A percentile compares a stretch with the other conserved stretches of the same genome.
These are phyloP conservation scores for Gymnocheta viridis DNA, from an alignment of 2,888 invertebrate species.

Conservation along the genomic window DNA sequence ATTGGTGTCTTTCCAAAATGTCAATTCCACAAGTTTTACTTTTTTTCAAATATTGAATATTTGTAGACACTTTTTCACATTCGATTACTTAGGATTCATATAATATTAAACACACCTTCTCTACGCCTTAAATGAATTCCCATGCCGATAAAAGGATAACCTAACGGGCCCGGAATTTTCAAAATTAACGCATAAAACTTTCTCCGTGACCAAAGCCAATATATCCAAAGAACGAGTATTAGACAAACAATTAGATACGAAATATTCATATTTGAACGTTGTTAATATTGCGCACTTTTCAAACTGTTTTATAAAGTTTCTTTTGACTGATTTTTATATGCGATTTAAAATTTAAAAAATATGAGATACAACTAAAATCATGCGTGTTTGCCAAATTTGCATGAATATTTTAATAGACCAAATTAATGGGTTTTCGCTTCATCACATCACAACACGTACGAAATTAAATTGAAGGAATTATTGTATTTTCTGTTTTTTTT, in stretches of 20 bases:
- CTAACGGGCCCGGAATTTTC: constrained; percentile 77
- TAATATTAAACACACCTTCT: constrained; percentile 75
- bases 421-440: constrained; percentile 39
- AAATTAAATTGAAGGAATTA: constrained; percentile 15
- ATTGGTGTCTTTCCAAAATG: too few species aligned
- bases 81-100: too few species aligned
- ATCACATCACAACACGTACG: constrained; percentile 28
- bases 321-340: constrained; percentile 52
- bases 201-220: constrained; percentile 77
- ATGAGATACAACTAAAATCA: too few species aligned
- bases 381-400: constrained; percentile 31
- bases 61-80: neutral
- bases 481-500: neutral
- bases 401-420: constrained; percentile 35
- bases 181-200: constrained; percentile 75
- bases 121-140: constrained; percentile 74
- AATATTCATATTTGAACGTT: constrained; percentile 29
- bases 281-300: constrained; percentile 9
- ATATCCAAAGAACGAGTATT: constrained; percentile 75
- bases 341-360: constrained; percentile 19
- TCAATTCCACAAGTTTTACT: neutral
- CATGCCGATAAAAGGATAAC: constrained; percentile 79
- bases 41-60: neutral
- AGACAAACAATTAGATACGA: constrained; percentile 72
- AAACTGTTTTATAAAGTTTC: constrained; percentile 26